Percentiles rank a stretch among this genome's conserved stretches.
phyloP scores from a whole-genome alignment of 2,888 invertebrate genomes.

The Operophtera brumata region DNA sequence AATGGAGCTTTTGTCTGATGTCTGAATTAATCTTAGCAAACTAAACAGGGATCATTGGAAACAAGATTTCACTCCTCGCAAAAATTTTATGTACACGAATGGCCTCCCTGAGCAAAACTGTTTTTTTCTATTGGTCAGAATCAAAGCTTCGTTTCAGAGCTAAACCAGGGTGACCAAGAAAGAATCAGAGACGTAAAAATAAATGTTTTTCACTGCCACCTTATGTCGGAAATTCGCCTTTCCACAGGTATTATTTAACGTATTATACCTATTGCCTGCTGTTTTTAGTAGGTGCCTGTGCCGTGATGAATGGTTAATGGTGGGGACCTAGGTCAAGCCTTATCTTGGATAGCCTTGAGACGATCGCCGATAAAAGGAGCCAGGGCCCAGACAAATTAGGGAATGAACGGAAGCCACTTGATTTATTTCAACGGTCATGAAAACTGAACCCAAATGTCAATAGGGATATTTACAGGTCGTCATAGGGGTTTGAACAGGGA shows the following conservation, averaged over 20 bases:
- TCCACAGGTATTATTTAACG: neutral
- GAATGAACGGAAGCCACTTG: slow-evolving; percentile 9
- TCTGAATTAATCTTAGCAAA: neutral
- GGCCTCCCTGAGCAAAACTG: too few relatives aligned
- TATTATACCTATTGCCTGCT: neutral
- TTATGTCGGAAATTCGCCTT: neutral
- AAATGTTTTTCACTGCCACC: neutral
- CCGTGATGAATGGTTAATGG: slow-evolving; percentile 24
- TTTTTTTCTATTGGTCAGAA: too few relatives aligned
- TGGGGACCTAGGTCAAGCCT: slow-evolving; percentile 25
- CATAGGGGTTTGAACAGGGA: too few relatives aligned
- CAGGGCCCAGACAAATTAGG: slow-evolving; percentile 4
- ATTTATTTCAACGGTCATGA: slow-evolving; percentile 5
- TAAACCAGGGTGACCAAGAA: neutral
- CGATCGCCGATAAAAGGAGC: slow-evolving; percentile 11
- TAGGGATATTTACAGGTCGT: too few relatives aligned
- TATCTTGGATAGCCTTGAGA: slow-evolving; percentile 21
- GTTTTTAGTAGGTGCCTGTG: neutral
- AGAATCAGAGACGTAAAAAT: neutral
- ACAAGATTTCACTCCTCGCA: neutral
- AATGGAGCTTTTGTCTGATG: neutral
- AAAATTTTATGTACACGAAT: neutral
- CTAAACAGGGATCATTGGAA: neutral
- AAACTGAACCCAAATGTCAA: neutral
- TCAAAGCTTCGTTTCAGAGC: too few relatives aligned